A percentile compares a stretch with the other conserved stretches of the same genome.
Conservation (phyloP, 2,888 invertebrate genomes). For the Seira ritae region DNA sequence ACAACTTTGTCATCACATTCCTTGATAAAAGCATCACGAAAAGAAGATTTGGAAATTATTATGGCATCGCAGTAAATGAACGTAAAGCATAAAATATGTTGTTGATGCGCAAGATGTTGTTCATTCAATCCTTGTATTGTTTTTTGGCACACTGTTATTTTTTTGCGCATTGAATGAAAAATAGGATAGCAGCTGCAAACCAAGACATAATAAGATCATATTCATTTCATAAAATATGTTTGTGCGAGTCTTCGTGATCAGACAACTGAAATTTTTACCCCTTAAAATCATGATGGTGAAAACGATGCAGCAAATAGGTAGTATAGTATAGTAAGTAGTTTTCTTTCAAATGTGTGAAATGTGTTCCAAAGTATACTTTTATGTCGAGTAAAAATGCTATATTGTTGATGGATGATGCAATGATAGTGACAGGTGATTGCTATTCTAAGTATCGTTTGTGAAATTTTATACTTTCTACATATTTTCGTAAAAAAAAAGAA, state of each 20-base stretch:
- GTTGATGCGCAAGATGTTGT: no score
- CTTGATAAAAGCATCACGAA: no score
- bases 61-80: no score
- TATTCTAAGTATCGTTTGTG: no score
- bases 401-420: background rate
- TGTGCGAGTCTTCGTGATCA: background rate
- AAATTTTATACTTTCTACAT: no score
- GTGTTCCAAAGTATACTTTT: background rate
- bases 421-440: background rate
- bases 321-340: background rate
- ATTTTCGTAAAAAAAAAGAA: background rate
- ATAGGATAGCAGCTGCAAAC: background rate
- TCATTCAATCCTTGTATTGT: background rate
- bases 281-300: background rate
- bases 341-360: background rate
- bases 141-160: background rate
- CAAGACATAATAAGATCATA: background rate
- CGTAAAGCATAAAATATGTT: no score
- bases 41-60: no score
- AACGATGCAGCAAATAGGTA: background rate
- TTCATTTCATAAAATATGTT: background rate
- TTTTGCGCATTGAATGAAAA: slow-evolving; percentile 10
- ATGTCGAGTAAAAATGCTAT: background rate
- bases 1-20: no score
- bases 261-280: background rate